Evolutionary conservation across 2,888 invertebrate genomes (phyloP).

Genomic region (Stegana nigrithorax): DNA sequence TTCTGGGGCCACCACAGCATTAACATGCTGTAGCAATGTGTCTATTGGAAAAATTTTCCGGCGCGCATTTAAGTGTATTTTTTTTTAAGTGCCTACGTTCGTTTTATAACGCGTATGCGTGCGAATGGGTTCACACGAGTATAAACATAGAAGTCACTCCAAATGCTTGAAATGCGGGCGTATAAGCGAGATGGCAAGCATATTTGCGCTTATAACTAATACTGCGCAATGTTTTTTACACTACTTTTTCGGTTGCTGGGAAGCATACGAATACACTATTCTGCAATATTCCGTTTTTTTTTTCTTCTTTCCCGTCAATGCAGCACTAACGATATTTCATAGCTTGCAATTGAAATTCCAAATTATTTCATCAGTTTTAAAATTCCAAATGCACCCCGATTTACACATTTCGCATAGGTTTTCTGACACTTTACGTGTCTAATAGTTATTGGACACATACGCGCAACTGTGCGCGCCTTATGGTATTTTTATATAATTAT

Average conservation of each 20-base stretch:
- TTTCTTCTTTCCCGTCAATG: constrained; percentile 15
- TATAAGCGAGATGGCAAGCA: constrained; percentile 23
- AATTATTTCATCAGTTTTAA: constrained; percentile 28
- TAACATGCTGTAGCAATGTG: background rate
- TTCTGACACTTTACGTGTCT: background rate
- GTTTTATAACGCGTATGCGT: no score
- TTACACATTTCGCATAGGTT: no score
- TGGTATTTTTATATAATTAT: constrained; percentile 21
- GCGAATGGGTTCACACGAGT: constrained; percentile 16
- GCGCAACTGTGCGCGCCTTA: background rate
- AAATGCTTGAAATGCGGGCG: background rate
- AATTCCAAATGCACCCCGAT: no score
- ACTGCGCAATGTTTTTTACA: constrained; percentile 47
- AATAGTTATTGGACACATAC: background rate
- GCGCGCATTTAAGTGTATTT: constrained; percentile 24
- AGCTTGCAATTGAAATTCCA: constrained; percentile 35
- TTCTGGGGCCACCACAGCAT: no score
- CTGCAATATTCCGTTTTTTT: background rate
- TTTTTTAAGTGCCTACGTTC: constrained; percentile 23
- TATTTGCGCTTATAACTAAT: no score
- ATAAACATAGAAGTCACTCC: constrained; percentile 27
- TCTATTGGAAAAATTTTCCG: constrained; percentile 39
- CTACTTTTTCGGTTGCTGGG: background rate
- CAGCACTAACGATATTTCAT: constrained; percentile 46
- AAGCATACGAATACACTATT: constrained; percentile 12